phyloP scores from a whole-genome alignment of 2,113 vertebrate species.

The Thryonomys swinderianus region DNA sequence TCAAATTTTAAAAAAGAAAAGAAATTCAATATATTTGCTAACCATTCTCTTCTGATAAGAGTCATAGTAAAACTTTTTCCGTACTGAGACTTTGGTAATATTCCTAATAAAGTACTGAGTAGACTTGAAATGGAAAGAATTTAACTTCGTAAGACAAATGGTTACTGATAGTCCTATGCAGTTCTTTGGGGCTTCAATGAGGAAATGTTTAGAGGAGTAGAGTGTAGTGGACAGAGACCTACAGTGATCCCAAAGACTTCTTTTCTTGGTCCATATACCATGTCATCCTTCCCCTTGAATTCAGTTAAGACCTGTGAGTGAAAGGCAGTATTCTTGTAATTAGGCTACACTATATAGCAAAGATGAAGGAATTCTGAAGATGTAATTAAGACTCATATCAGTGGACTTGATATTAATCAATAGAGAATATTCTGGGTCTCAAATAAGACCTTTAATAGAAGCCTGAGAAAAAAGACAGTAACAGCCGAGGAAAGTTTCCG shows the following conservation, averaged over 20 bases:
- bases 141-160: not conserved
- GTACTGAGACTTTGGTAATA: not conserved
- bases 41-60: not conserved
- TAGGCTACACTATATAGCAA: not conserved
- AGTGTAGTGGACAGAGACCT: not conserved
- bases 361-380: not conserved
- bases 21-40: not conserved
- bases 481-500: not conserved
- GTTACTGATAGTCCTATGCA: not conserved
- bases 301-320: not conserved
- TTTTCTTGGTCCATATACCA: not conserved
- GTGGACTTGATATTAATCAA: not conserved
- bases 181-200: not conserved
- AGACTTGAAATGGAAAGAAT: constrained; percentile 21
- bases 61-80: not conserved
- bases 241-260: not conserved
- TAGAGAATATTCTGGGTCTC: not conserved
- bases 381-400: not conserved
- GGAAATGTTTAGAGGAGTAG: not conserved
- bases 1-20: no score
- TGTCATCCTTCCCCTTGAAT: not conserved
- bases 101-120: not conserved
- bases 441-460: not conserved
- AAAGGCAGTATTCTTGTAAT: no score
- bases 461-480: not conserved